Conservation (phyloP, 1,140 invertebrate species). For the Drosophila pruinosa region DNA sequence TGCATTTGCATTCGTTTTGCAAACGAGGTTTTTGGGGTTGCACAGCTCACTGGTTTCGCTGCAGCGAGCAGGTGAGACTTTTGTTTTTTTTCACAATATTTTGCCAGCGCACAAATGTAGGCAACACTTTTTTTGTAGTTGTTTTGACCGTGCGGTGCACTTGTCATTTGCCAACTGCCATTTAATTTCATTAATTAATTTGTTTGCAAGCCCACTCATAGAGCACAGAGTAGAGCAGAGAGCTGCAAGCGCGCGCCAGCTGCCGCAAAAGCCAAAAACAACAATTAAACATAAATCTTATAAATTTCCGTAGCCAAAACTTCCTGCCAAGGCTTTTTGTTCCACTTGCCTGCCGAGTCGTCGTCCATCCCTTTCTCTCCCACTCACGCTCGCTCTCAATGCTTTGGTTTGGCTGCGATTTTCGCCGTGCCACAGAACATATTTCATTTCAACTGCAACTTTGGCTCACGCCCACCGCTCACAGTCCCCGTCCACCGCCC, state of each 20-base stretch:
- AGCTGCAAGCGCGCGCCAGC: constrained; percentile 59
- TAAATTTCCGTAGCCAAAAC: constrained; percentile 80
- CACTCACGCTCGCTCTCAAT: not conserved
- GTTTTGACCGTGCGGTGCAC: not conserved
- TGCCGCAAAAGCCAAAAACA: constrained; percentile 79
- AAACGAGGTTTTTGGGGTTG: not conserved
- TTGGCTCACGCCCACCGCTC: constrained; percentile 64
- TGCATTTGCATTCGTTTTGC: not conserved
- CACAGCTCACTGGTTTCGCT: not conserved
- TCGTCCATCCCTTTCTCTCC: not conserved
- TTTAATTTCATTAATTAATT: constrained; percentile 80
- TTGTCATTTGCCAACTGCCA: constrained; percentile 70
- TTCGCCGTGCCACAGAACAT: constrained; percentile 74
- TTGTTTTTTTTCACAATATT: not conserved
- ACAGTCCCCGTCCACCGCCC: not conserved
- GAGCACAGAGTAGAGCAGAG: not conserved
- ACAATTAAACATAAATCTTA: constrained; percentile 81
- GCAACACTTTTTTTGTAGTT: constrained; percentile 44
- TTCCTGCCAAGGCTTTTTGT: constrained; percentile 72
- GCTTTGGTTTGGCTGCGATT: constrained; percentile 48
- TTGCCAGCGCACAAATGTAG: constrained; percentile 10
- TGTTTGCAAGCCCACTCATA: constrained; percentile 53
- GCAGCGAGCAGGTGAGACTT: not conserved
- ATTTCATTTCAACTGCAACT: constrained; percentile 79
- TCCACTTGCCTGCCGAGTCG: constrained; percentile 22